Conservation (phyloP, 2,888 invertebrate genomes). For the Ophion obscuratus region DNA sequence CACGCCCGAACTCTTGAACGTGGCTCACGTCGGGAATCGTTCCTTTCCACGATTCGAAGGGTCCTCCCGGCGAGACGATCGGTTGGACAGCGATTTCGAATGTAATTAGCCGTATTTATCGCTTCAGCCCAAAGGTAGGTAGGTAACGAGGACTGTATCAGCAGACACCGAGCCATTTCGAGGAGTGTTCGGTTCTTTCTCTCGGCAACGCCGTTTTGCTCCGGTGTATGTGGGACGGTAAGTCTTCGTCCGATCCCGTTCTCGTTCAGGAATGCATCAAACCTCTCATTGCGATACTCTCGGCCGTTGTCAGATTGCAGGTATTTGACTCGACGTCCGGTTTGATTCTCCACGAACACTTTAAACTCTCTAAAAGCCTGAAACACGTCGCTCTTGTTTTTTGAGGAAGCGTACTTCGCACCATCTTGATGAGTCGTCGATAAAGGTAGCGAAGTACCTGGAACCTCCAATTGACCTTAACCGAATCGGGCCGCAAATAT, state of each 20-base stretch:
- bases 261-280: not conserved
- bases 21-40: not conserved
- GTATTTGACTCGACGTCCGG: not conserved
- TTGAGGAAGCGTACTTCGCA: not conserved
- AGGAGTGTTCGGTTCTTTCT: not conserved
- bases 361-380: not conserved
- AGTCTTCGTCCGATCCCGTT: not conserved
- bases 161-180: not conserved
- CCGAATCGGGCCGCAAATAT: not conserved
- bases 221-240: not conserved
- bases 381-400: not conserved
- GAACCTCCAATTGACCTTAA: not conserved
- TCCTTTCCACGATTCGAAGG: not conserved
- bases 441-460: not conserved
- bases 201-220: constrained; percentile 8
- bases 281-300: no score
- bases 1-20: not conserved
- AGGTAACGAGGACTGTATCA: not conserved
- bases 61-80: not conserved
- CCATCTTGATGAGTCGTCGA: not conserved
- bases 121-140: constrained; percentile 4
- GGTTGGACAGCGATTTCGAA: constrained; percentile 2
- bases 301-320: not conserved
- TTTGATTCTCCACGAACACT: not conserved
- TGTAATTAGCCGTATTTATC: not conserved